phyloP scores from a whole-genome alignment of 2,113 vertebrate species.

The Catagonus wagneri region DNA sequence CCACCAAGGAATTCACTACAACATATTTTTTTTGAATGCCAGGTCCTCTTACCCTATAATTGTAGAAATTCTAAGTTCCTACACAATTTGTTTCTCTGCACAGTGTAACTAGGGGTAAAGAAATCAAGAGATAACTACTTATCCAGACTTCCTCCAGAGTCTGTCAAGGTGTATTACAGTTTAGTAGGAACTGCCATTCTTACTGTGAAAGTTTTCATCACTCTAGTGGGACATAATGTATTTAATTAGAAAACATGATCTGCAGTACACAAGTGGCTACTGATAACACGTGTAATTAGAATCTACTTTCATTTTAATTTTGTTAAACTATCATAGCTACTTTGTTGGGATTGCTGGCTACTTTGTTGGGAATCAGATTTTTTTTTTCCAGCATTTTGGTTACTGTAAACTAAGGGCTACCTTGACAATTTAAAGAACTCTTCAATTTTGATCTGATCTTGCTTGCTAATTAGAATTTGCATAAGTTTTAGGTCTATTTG shows the following conservation, averaged over 20 bases:
- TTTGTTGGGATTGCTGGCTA: background rate
- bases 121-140: background rate
- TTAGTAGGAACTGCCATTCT: background rate
- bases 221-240: background rate
- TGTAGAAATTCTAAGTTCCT: background rate
- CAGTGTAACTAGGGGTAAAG: background rate
- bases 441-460: conserved; percentile 37
- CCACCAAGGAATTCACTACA: too few relatives aligned
- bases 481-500: background rate
- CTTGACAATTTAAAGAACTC: conserved; percentile 2
- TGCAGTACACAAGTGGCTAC: background rate
- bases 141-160: background rate
- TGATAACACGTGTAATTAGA: background rate
- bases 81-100: background rate
- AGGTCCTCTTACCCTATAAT: conserved; percentile 7
- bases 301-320: background rate
- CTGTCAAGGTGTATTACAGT: background rate
- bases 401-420: background rate
- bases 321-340: background rate
- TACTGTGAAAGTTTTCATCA: background rate
- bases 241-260: background rate
- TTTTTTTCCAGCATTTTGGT: conserved; percentile 13
- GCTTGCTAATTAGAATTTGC: conserved; percentile 16
- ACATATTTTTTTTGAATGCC: background rate
- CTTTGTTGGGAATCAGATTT: background rate